Evolutionary conservation across 2,888 invertebrate genomes (phyloP).

Genomic region (Drosophila parthenogenetica): DNA sequence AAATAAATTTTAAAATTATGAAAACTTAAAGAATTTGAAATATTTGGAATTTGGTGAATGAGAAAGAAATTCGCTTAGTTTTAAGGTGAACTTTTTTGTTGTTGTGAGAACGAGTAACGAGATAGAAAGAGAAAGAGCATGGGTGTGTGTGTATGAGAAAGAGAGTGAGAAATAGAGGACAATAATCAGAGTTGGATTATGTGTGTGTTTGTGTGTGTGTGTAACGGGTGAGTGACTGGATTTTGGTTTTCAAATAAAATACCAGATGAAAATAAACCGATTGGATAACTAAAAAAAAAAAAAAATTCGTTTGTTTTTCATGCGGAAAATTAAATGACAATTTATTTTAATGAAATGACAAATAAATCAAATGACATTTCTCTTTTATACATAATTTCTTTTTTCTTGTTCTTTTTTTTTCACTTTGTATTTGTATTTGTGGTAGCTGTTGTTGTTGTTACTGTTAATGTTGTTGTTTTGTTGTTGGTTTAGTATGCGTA

Average conservation of each 20-base stretch:
- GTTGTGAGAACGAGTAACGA: slow-evolving; percentile 66
- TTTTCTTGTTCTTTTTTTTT: slow-evolving; percentile 82
- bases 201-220: not conserved
- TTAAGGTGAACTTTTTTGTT: slow-evolving; percentile 82
- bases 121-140: slow-evolving; percentile 1
- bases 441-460: slow-evolving; percentile 79
- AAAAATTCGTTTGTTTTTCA: slow-evolving; percentile 18
- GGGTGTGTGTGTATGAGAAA: slow-evolving; percentile 17
- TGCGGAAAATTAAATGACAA: slow-evolving; percentile 28
- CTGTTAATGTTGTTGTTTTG: slow-evolving; percentile 47
- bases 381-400: slow-evolving; percentile 61
- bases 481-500: slow-evolving; percentile 69
- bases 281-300: slow-evolving; percentile 9
- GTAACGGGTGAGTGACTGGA: slow-evolving; percentile 18
- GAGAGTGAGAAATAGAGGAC: not conserved
- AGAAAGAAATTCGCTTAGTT: slow-evolving; percentile 49
- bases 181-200: not conserved
- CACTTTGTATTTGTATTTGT: slow-evolving; percentile 69
- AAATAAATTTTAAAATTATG: slow-evolving; percentile 1
- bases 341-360: slow-evolving; percentile 14
- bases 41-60: slow-evolving; percentile 49
- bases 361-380: slow-evolving; percentile 25
- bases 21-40: slow-evolving; percentile 6
- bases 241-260: slow-evolving; percentile 9
- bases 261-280: slow-evolving; percentile 6